phyloP scores from a whole-genome alignment of 2,888 invertebrate species.

The Microctonus hyperodae region DNA sequence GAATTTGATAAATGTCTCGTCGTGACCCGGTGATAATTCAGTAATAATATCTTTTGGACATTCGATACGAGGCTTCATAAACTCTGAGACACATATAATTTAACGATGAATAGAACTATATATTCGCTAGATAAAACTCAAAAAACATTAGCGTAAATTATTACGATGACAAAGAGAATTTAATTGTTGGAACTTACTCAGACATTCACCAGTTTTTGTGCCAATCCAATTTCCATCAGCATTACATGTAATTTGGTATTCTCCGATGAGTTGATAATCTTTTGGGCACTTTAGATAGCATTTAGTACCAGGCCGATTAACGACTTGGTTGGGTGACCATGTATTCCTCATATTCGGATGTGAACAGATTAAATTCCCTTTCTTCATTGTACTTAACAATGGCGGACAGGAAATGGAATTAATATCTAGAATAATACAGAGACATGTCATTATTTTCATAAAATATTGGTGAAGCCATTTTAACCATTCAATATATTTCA shows the following conservation, averaged over 20 bases:
- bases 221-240: conserved; percentile 64
- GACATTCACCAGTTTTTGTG: conserved; percentile 63
- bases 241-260: conserved; percentile 63
- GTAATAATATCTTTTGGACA: conserved; percentile 65
- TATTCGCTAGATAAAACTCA: neutral
- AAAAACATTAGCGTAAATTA: neutral
- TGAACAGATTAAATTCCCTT: conserved; percentile 65
- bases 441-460: neutral
- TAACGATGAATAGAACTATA: too few relatives aligned
- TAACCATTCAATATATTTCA: too few relatives aligned
- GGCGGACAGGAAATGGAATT: conserved; percentile 61
- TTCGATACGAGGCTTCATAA: conserved; percentile 65
- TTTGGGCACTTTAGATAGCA: conserved; percentile 64
- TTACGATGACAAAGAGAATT: neutral
- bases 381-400: conserved; percentile 60
- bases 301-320: conserved; percentile 64
- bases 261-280: conserved; percentile 63
- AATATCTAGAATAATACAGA: conserved; percentile 44
- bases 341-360: conserved; percentile 49
- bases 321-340: conserved; percentile 54
- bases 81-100: conserved; percentile 53
- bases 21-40: conserved; percentile 62
- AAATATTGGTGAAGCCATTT: neutral
- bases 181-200: conserved; percentile 57
- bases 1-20: conserved; percentile 64